These are phyloP conservation scores for Conus canariensis DNA, from an alignment of 2,888 invertebrate species.

Conservation along the genomic window DNA sequence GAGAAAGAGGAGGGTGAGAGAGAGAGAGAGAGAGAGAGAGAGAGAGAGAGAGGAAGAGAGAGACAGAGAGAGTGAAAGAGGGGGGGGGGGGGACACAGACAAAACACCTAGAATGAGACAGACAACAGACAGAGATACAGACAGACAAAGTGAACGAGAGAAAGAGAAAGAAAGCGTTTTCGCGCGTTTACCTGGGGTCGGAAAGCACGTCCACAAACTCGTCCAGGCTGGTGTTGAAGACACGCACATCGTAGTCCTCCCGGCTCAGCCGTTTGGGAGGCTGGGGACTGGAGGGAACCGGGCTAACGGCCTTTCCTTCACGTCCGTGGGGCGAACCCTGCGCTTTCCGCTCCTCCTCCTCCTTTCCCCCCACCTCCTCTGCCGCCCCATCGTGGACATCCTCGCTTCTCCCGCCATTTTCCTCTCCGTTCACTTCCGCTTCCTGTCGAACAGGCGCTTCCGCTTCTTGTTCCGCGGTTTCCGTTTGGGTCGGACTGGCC, in stretches of 20 bases:
- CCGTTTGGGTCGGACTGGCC: background rate
- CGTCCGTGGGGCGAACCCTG: background rate
- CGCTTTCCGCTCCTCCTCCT: background rate
- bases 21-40: too few relatives aligned
- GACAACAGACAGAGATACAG: background rate
- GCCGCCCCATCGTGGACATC: background rate
- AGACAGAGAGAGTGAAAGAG: too few relatives aligned
- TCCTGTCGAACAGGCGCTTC: too few relatives aligned
- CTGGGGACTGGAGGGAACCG: background rate
- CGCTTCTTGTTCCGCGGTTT: background rate
- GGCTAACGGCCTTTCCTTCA: background rate
- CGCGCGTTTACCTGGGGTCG: slow-evolving; percentile 24
- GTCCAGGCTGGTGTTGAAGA: slow-evolving; percentile 60
- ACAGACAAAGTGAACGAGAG: background rate
- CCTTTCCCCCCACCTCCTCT: too few relatives aligned
- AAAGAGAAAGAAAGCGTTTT: background rate
- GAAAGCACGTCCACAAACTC: slow-evolving; percentile 58
- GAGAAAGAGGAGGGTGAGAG: too few relatives aligned
- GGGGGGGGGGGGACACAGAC: too few relatives aligned
- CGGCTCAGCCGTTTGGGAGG: slow-evolving; percentile 42
- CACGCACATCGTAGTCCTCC: slow-evolving; percentile 59
- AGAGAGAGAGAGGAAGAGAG: too few relatives aligned
- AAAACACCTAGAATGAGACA: background rate
- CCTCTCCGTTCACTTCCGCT: background rate
- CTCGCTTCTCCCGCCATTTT: background rate